These are phyloP conservation scores for Punctoribates punctum DNA, from an alignment of 2,888 invertebrate species.

Conservation along the genomic window DNA sequence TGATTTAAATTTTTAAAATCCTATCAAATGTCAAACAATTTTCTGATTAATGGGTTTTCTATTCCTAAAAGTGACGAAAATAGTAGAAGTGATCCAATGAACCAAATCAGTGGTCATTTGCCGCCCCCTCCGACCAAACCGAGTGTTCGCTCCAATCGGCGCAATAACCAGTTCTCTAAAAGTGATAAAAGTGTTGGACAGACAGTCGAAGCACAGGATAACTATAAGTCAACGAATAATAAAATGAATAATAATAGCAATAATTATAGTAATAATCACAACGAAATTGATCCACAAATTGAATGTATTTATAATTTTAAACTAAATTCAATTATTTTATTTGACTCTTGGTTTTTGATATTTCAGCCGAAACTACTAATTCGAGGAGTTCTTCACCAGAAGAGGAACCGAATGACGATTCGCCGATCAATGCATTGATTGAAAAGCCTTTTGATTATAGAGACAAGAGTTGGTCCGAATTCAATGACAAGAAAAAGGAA, in stretches of 20 bases:
- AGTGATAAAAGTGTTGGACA: not conserved
- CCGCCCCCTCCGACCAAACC: constrained; percentile 53
- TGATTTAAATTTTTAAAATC: not conserved
- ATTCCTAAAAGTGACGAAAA: not conserved
- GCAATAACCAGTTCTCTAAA: not conserved
- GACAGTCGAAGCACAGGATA: not conserved
- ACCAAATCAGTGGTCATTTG: constrained; percentile 50
- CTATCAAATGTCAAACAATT: not conserved
- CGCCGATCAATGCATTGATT: not conserved
- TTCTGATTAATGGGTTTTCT: not conserved
- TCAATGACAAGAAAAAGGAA: constrained; percentile 11
- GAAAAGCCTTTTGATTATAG: constrained; percentile 16
- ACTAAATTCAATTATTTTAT: not conserved
- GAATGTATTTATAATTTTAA: not conserved
- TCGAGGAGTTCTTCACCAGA: constrained; percentile 27
- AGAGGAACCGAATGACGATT: constrained; percentile 28
- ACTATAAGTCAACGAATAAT: not conserved
- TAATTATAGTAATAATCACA: constrained; percentile 14
- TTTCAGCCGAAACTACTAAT: not conserved
- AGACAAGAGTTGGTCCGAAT: constrained; percentile 27
- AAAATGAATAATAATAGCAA: not conserved
- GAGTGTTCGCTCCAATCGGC: not conserved
- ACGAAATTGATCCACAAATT: not conserved
- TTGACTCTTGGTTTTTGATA: too few species aligned
- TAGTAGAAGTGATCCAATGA: constrained; percentile 24